These are phyloP conservation scores for Calvadosia cruxmelitensis DNA, from an alignment of 30 jellyfish, hydroid and myxozoan genomes.

Conservation along the genomic window DNA sequence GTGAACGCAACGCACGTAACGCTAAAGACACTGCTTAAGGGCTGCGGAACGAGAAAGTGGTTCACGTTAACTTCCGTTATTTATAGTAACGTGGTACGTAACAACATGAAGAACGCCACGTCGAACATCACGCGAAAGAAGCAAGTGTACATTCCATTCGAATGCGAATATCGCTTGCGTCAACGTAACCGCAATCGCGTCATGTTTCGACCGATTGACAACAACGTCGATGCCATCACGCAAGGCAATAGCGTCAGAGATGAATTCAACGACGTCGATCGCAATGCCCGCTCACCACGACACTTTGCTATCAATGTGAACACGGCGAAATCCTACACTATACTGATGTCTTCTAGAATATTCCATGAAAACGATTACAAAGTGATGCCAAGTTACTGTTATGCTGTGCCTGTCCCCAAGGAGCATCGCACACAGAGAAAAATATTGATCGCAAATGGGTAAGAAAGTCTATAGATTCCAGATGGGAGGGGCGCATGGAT, in stretches of 20 bases:
- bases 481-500: not conserved
- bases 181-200: not conserved
- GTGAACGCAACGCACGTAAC: slow-evolving; percentile 54
- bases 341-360: not conserved
- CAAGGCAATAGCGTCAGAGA: no score
- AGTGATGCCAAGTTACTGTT: not conserved
- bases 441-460: not conserved
- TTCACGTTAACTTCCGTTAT: slow-evolving; percentile 46
- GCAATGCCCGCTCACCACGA: not conserved
- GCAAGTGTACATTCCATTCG: slow-evolving; percentile 46
- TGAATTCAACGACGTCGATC: not conserved
- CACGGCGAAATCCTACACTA: not conserved
- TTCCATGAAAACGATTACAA: not conserved
- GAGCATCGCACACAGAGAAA: not conserved
- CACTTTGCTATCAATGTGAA: not conserved
- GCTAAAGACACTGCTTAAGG: slow-evolving; percentile 30
- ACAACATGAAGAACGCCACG: slow-evolving; percentile 33
- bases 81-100: slow-evolving; percentile 25
- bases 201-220: not conserved
- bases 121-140: slow-evolving; percentile 42
- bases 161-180: slow-evolving; percentile 28
- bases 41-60: slow-evolving; percentile 58
- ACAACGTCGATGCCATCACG: not conserved
- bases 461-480: not conserved
- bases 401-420: not conserved